Percentiles rank a stretch among this genome's conserved stretches.
Conservation (phyloP, 1,140 invertebrate genomes). For the Orussus abietinus region DNA sequence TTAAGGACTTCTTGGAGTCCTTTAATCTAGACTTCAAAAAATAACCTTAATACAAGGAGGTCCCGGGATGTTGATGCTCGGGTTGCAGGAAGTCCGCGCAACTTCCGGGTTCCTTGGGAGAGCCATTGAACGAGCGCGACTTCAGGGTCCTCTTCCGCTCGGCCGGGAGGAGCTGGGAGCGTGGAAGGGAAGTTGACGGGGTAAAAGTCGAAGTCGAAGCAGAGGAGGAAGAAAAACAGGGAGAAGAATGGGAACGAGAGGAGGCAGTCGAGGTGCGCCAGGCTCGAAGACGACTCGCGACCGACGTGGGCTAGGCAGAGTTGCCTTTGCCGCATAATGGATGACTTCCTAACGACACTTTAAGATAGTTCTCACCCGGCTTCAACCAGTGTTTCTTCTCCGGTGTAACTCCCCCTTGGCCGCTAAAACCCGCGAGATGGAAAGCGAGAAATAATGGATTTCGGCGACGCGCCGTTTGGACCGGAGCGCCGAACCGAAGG, state of each 20-base stretch:
- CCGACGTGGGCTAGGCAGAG: conserved; percentile 29
- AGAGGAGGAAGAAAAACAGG: conserved; percentile 11
- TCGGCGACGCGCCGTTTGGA: no score
- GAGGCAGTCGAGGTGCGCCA: conserved; percentile 16
- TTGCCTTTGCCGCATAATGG: conserved; percentile 43
- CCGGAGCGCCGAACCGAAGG: no score
- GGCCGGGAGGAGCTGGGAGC: conserved; percentile 18
- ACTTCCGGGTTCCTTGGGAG: no score
- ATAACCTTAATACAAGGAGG: no score
- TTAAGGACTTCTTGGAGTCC: no score
- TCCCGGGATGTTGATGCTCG: no score
- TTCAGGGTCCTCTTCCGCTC: no score
- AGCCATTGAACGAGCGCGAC: no score
- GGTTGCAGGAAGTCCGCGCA: no score
- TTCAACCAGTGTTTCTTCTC: conserved; percentile 23
- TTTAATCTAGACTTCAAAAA: no score
- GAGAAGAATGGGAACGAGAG: conserved; percentile 16
- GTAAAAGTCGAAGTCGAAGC: conserved; percentile 7
- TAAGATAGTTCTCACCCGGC: conserved; percentile 42
- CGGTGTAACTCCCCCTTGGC: no score
- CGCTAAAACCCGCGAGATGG: no score
- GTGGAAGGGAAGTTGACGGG: conserved; percentile 22
- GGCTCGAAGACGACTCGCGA: conserved; percentile 35
- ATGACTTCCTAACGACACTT: conserved; percentile 49
- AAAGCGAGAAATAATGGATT: conserved; percentile 42